These are phyloP conservation scores for Silurus asotus DNA, from an alignment of 2,113 vertebrate genomes.

Conservation along the genomic window DNA sequence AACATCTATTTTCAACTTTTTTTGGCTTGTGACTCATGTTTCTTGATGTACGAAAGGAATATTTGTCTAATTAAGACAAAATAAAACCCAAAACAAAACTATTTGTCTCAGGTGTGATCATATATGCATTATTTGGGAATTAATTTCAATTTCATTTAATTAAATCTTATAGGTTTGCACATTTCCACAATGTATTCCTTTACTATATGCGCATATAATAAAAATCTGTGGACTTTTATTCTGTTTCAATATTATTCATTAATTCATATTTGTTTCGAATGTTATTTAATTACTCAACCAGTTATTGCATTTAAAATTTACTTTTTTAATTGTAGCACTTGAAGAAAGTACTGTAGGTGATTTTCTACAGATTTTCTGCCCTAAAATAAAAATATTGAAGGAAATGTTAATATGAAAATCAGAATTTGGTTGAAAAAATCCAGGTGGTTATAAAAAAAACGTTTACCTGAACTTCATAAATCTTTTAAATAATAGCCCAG, in stretches of 20 bases:
- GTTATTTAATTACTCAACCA: background rate
- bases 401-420: too few species aligned
- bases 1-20: background rate
- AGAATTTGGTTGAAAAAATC: too few species aligned
- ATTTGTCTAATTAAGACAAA: background rate
- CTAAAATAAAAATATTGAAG: too few species aligned
- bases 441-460: too few species aligned
- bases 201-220: too few species aligned
- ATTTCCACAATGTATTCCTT: too few species aligned
- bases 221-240: background rate
- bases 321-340: too few species aligned
- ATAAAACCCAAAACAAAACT: background rate
- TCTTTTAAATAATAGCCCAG: too few species aligned
- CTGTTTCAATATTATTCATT: background rate
- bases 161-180: background rate
- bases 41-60: background rate
- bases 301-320: too few species aligned
- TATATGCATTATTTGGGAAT: background rate
- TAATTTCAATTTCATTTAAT: background rate
- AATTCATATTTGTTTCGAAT: background rate
- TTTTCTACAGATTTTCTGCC: too few species aligned
- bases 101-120: background rate
- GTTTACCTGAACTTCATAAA: too few species aligned
- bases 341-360: background rate
- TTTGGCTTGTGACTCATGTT: background rate